Percentiles rank a stretch among this genome's conserved stretches.
Evolutionary conservation across 2,113 vertebrate genomes (phyloP).

Genomic region (Mormoops blainvillei): DNA sequence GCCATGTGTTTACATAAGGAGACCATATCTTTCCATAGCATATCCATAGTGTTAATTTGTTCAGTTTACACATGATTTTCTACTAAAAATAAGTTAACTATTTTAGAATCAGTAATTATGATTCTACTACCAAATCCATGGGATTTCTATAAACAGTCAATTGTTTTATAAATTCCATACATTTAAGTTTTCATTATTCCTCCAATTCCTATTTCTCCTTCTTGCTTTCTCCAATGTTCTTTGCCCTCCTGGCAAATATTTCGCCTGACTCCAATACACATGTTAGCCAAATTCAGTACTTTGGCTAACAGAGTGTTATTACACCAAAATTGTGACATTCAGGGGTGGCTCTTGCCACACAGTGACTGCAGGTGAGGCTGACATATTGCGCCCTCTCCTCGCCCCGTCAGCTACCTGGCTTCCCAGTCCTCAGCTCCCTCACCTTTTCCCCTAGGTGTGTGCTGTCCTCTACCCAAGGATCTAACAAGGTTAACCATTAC

Average conservation of each 20-base stretch:
- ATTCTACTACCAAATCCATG: background rate
- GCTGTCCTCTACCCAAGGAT: background rate
- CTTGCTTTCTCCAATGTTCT: background rate
- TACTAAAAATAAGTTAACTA: background rate
- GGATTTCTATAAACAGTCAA: background rate
- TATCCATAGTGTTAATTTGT: background rate
- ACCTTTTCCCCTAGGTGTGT: rapidly evolving
- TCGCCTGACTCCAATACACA: background rate
- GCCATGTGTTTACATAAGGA: background rate
- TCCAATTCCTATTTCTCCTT: background rate
- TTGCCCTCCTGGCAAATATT: background rate
- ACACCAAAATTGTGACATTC: background rate
- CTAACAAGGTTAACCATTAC: background rate
- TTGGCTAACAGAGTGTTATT: background rate
- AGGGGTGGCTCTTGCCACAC: background rate
- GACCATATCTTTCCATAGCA: background rate
- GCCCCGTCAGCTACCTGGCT: rapidly evolving
- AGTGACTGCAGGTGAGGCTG: background rate
- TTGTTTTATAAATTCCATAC: background rate
- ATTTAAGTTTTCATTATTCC: background rate
- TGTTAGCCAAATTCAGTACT: background rate
- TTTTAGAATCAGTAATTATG: background rate
- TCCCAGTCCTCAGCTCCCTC: background rate
- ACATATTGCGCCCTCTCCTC: background rate
- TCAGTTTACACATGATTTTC: background rate